Base-by-base conservation (phyloP, 2,888 invertebrate species). In the Drosophila anomalata region DNA sequence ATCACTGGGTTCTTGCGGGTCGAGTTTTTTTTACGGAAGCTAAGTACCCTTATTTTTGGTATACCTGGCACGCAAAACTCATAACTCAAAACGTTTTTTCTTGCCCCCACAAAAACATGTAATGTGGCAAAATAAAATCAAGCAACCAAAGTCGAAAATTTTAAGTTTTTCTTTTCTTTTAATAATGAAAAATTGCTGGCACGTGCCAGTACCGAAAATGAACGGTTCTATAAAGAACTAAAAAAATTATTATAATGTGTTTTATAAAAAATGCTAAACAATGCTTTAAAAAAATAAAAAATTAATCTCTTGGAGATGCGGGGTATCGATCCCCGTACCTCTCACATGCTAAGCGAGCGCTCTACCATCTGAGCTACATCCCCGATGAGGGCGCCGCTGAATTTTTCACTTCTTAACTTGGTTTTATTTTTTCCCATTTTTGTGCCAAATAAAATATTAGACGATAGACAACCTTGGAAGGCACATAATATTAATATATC, bases 261-360 rank as follows among this genome's bases (percentile, higher is more conserved):
- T 29, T 29, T 9, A 29, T 9, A 29, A 9, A 29, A 9, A 29
- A 29, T 9, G 29, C 3, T 29, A 3, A 9, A 8, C 2, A 9
- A 29, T 29, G 9, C 1, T 29, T 22, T 36, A n/a, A 2, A 8
- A n/a, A 9, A 17, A 26, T 1, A 41, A 51, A 59, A 58, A 39
- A 5, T 5, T 8, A 2, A 3, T 3, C 22, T 3, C 85, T 9
- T 61, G 90, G 91, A 90, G 91, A 91, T 91, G 91, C 91, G 87
- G 91, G 90, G 90, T 88, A 91, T 91, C 86, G 91, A 91, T 91
- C 91, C 90, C 91, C 91, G 91, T 90, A 91, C 91, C 91, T 91
- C 91, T 91, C 91, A 91, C 90, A 91, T 91, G 91, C 90, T 90
- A 90, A 91, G 91, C 91, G 91, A 91, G 91, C 91, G 91, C 91